Base-by-base conservation (phyloP, 1,140 invertebrate species). In the Lepidurus apus region DNA sequence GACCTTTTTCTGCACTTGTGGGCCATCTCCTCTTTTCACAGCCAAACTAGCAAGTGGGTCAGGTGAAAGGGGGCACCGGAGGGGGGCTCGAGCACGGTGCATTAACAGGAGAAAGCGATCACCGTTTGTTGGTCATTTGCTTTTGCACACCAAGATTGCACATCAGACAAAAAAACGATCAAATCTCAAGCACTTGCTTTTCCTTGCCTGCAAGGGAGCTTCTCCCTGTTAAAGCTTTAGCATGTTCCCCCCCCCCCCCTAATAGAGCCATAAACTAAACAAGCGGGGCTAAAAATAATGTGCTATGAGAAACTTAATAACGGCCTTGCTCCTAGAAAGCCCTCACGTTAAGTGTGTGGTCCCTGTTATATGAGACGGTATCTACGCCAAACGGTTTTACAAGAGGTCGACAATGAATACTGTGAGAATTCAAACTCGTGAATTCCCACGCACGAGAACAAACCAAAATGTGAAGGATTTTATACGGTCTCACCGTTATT, bases 31-130 rank as follows among this genome's bases (percentile, higher is more conserved):
- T 65, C 47, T 65, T 34, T 65, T 65, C 53, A 65, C 21, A 65
- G 53, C 21, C 8, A 65, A 65, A 21, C 9, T 65, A 65, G 53
- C 53, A 65, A 65, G 53, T 65, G 21, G 53, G 53, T 65, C 53
- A 65, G 53, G 53, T 21, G 53, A 65, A 65, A 65, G 53, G 53
- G 53, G 53, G 53, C 53, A 65, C 53, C 53, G 53, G 53, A 65
- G 53, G 53, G 53, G 53, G 53, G 21, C 53, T 21, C 21, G 17
- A 65, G 17, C 53, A 65, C 53, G 53, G 53, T n/a, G 21, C 53
- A 65, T 65, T 65, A 65, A 65, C 53, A 65, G 53, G 53, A 65
- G 53, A 65, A 65, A 65, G 53, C 53, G 53, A 65, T 65, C 53
- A 65, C 53, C 21, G 53, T 34, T 34, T 34, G 34, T 34, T 34